Conservation (phyloP, 2,113 vertebrate species). For the Xenotilapia longispinis region DNA sequence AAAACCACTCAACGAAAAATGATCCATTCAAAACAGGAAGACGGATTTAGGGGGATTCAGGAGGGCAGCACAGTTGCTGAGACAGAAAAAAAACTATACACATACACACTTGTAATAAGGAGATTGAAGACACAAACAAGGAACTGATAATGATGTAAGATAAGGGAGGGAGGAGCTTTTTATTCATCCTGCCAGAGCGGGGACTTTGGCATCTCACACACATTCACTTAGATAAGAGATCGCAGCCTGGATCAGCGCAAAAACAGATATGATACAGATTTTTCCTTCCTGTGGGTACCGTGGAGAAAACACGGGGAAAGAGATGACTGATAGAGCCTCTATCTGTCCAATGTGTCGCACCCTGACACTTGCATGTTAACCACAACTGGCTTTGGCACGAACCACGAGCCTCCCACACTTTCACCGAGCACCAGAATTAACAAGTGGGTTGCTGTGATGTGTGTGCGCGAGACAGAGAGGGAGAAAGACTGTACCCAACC, state of each 20-base stretch:
- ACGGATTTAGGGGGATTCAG: not conserved
- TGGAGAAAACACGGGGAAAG: constrained; percentile 25
- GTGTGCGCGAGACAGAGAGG: not conserved
- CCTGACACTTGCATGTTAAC: constrained; percentile 56
- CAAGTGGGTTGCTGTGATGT: constrained; percentile 17
- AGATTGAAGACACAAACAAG: not conserved
- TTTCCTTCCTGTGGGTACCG: constrained; percentile 22
- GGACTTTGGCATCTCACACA: not conserved
- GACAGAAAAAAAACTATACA: not conserved
- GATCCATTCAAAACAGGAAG: not conserved
- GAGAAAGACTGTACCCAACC: constrained; percentile 2
- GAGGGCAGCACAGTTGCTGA: not conserved
- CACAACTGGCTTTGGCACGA: constrained; percentile 56
- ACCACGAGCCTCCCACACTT: constrained; percentile 33
- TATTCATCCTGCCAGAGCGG: constrained; percentile 1
- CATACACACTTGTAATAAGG: not conserved
- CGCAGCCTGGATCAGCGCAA: constrained; percentile 23
- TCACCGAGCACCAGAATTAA: constrained; percentile 33
- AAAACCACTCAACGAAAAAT: not conserved
- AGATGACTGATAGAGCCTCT: constrained; percentile 57
- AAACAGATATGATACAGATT: constrained; percentile 24
- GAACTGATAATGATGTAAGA: not conserved
- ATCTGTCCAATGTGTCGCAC: constrained; percentile 38
- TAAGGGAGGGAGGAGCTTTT: not conserved
- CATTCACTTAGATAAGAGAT: constrained; percentile 41